A percentile compares a stretch with the other conserved stretches of the same genome.
Conservation (phyloP, 2,113 vertebrate genomes). For the Ailuropoda melanoleuca region DNA sequence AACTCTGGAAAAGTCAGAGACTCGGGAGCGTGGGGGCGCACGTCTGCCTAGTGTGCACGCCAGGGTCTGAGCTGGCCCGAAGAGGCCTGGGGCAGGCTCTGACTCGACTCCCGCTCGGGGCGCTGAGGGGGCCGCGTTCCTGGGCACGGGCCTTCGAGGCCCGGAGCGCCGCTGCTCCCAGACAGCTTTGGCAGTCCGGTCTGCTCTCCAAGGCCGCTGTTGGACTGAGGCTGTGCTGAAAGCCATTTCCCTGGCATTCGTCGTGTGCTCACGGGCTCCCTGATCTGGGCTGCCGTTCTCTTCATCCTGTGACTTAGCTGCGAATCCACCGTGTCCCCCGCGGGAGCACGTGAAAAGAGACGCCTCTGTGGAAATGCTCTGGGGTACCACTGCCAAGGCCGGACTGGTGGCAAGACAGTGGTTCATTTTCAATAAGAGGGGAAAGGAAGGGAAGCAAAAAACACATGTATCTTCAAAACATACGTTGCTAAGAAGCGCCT, state of each 20-base stretch:
- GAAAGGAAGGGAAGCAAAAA: neutral
- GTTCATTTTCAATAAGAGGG: neutral
- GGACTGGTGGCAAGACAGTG: neutral
- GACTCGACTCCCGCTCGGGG: neutral
- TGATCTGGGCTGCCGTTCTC: neutral
- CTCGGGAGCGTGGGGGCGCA: neutral
- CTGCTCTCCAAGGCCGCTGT: neutral
- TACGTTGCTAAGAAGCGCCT: neutral
- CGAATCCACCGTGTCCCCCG: neutral
- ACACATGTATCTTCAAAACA: neutral
- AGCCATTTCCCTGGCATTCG: neutral
- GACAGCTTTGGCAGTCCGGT: neutral
- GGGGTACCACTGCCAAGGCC: neutral
- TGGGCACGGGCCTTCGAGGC: neutral
- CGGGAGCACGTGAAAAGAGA: neutral
- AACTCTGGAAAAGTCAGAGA: neutral
- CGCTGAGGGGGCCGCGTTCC: fast-evolving
- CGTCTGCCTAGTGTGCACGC: fast-evolving
- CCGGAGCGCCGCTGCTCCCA: neutral
- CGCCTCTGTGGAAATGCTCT: neutral
- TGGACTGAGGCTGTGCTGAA: neutral
- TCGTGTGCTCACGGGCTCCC: neutral
- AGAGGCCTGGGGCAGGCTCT: neutral
- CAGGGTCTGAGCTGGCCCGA: neutral
- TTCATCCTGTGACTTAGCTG: neutral